phyloP scores from a whole-genome alignment of 2,113 vertebrate genomes.

The Poeciliopsis occidentalis region DNA sequence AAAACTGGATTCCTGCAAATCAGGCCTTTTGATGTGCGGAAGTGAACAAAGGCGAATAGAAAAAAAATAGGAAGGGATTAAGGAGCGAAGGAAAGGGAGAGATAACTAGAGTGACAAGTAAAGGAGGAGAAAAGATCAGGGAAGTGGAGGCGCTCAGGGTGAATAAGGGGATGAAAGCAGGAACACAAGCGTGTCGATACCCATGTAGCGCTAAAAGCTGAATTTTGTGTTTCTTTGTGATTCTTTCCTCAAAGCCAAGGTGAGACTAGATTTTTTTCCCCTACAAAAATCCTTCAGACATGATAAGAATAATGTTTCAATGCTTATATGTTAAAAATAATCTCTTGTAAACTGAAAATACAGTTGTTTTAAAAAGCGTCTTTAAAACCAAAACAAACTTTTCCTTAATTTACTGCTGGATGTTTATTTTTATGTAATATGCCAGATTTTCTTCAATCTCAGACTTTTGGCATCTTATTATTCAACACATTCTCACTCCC shows the following conservation, averaged over 20 bases:
- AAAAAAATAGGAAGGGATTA: conserved; percentile 40
- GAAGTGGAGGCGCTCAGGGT: conserved; percentile 2
- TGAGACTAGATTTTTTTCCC: conserved; percentile 10
- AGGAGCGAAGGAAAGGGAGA: conserved; percentile 32
- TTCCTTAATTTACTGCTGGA: background rate
- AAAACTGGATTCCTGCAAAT: conserved; percentile 53
- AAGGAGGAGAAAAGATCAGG: conserved; percentile 15
- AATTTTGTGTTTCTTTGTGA: conserved; percentile 23
- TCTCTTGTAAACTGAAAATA: background rate
- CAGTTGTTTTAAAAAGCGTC: background rate
- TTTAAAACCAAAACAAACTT: background rate
- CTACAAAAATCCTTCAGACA: conserved; percentile 6
- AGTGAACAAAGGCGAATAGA: conserved; percentile 39
- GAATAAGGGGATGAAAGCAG: conserved; percentile 29
- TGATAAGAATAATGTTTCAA: background rate
- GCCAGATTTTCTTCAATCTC: too few relatives aligned
- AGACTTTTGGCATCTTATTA: too few relatives aligned
- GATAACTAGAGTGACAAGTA: conserved; percentile 49
- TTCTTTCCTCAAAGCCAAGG: background rate
- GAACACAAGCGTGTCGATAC: background rate
- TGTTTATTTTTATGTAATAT: background rate
- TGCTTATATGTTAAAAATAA: too few relatives aligned
- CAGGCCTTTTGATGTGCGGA: conserved; percentile 59
- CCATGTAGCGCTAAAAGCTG: conserved; percentile 16
- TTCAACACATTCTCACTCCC: too few relatives aligned